phyloP scores from a whole-genome alignment of 2,888 invertebrate species.

The Macrophya alboannulata region DNA sequence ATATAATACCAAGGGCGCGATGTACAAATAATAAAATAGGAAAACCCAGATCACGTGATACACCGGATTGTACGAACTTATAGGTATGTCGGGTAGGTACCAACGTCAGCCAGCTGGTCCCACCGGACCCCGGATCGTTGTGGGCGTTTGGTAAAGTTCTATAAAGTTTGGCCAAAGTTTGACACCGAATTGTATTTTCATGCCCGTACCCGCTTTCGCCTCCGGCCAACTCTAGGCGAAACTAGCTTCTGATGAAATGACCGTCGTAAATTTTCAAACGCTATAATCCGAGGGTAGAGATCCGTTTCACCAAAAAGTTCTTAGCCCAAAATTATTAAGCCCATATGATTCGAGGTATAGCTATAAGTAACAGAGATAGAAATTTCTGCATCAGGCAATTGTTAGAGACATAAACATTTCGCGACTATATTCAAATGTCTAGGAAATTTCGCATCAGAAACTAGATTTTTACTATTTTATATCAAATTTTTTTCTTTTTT shows the following conservation, averaged over 20 bases:
- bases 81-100: not conserved
- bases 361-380: not conserved
- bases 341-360: not conserved
- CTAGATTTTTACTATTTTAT: not conserved
- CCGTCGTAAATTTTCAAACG: slow-evolving; percentile 30
- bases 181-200: slow-evolving; percentile 41
- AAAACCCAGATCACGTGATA: slow-evolving; percentile 30
- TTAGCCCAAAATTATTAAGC: not conserved
- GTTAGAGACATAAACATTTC: not conserved
- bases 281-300: not conserved
- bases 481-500: not conserved
- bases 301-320: not conserved
- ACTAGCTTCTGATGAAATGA: slow-evolving; percentile 16
- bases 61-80: not conserved
- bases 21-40: slow-evolving; percentile 40
- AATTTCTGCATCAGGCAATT: not conserved
- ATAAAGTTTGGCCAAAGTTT: slow-evolving; percentile 39
- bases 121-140: not conserved
- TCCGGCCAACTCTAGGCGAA: not conserved
- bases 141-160: slow-evolving; percentile 18
- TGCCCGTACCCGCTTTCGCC: slow-evolving; percentile 5
- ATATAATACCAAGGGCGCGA: slow-evolving; percentile 24
- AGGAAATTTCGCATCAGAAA: not conserved
- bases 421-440: not conserved
- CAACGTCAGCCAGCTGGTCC: slow-evolving; percentile 23